A percentile compares a stretch with the other conserved stretches of the same genome.
These are phyloP conservation scores for Leptothorax acervorum DNA, from an alignment of 2,888 invertebrate genomes.

Conservation along the genomic window DNA sequence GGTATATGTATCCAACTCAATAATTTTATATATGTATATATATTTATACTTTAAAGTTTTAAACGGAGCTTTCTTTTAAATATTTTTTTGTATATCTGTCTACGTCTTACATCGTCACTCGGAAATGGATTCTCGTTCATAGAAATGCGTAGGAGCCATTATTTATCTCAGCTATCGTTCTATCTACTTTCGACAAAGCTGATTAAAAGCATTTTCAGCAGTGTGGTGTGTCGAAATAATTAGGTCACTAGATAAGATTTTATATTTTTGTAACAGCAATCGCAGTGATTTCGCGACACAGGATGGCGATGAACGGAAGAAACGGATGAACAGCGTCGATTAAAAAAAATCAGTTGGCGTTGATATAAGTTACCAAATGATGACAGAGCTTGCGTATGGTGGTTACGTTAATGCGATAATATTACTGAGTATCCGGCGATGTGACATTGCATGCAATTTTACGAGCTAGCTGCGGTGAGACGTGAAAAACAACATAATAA, in stretches of 20 bases:
- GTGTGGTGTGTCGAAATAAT: slow-evolving; percentile 75
- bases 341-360: slow-evolving; percentile 50
- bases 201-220: slow-evolving; percentile 69
- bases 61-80: not conserved
- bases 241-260: slow-evolving; percentile 76
- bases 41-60: not conserved
- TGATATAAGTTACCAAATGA: slow-evolving; percentile 57
- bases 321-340: slow-evolving; percentile 64
- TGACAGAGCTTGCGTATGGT: slow-evolving; percentile 50
- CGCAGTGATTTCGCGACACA: slow-evolving; percentile 35
- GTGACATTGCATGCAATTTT: slow-evolving; percentile 35
- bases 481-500: slow-evolving; percentile 49
- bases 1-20: not conserved
- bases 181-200: slow-evolving; percentile 68
- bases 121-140: not conserved
- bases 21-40: slow-evolving; percentile 1
- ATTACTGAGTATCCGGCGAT: slow-evolving; percentile 32
- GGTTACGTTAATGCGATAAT: slow-evolving; percentile 58
- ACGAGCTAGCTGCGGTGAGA: not conserved
- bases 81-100: not conserved
- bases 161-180: slow-evolving; percentile 64
- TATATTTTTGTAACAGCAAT: slow-evolving; percentile 61
- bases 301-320: slow-evolving; percentile 45
- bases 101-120: not conserved
- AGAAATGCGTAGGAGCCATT: slow-evolving; percentile 42